These are phyloP conservation scores for Lycaon pictus DNA, from an alignment of 2,113 vertebrate genomes.

Conservation along the genomic window DNA sequence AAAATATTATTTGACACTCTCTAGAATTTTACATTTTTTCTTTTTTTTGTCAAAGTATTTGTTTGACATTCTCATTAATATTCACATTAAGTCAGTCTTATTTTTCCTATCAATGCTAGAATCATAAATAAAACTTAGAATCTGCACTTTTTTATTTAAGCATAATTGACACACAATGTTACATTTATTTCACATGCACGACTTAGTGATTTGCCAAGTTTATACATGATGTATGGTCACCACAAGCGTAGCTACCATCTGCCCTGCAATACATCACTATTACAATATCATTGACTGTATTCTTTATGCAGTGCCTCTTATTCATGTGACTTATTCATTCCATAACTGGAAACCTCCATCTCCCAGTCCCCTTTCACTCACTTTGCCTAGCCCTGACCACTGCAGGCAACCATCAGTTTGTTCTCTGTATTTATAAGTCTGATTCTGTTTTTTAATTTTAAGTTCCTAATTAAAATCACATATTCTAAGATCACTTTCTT, in stretches of 20 bases:
- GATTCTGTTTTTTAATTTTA: constrained; percentile 51
- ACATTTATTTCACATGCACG: neutral
- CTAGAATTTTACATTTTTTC: constrained; percentile 13
- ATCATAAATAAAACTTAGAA: neutral
- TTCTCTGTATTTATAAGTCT: neutral
- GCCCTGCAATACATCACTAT: neutral
- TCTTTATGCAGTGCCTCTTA: neutral
- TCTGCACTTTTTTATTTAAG: neutral
- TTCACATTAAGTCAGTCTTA: neutral
- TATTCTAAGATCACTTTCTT: neutral
- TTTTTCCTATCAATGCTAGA: neutral
- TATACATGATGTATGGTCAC: neutral
- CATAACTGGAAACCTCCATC: neutral
- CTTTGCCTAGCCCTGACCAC: neutral
- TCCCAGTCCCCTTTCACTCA: neutral
- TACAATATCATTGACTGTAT: neutral
- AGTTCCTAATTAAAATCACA: neutral
- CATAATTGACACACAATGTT: neutral
- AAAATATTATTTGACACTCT: neutral
- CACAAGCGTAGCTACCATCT: neutral
- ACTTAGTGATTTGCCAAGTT: neutral
- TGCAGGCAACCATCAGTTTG: neutral
- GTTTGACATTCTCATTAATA: neutral
- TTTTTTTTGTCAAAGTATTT: neutral
- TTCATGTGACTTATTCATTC: neutral